Evolutionary conservation across 2,797 vertebrate genomes (phyloP), one percentile per base, ranked within the genome.

Genomic region (Rhinoraja longicauda): DNA sequence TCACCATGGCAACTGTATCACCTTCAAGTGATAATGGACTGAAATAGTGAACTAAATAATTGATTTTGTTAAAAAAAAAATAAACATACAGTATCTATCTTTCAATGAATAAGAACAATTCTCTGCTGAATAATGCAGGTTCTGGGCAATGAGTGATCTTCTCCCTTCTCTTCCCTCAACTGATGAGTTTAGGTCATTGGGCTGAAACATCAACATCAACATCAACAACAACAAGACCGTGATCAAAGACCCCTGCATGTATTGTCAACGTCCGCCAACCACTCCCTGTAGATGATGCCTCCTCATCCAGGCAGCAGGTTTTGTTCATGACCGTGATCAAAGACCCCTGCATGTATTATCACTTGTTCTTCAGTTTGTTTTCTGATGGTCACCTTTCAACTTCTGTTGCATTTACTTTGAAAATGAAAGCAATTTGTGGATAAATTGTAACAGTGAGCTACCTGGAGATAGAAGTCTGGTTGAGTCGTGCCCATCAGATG

Each of bases 21-120:
- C 88, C 64, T 90, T 90, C 39, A 72, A 90, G 36, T 90, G 64
- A n/a, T 72, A 21, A 32, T 90, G 88, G 36, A 72, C 67, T 72
- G 32, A 90, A 90, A 90, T 90, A 90, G 67, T 90, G 36, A 72
- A 70, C 88, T 90, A 90, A 90, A 72, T 90, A 90, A 90, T 86
- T 90, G 88, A 90, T 90, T 72, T 90, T 70, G 45, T 45, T 45
- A n/a, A n/a, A 86, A 62, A 53, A 26, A 57, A 62, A 64, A 67
- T 72, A 59, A 15, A 62, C 19, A 72, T 45, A 45, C 45, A 45
- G 4, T 45, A 67, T 39, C 88, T 72, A 45, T 13, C 64, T 72
- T 72, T 64, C 15, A 39, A 70, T 72, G 64, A 90, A 90, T 12
- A 17, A 1, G 36, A 90, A 45, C 39, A 26, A 4, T 70, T 90